Evolutionary conservation across 92 coral and sea anemone genomes (phyloP).

Genomic region (Bergia puertoricense): DNA sequence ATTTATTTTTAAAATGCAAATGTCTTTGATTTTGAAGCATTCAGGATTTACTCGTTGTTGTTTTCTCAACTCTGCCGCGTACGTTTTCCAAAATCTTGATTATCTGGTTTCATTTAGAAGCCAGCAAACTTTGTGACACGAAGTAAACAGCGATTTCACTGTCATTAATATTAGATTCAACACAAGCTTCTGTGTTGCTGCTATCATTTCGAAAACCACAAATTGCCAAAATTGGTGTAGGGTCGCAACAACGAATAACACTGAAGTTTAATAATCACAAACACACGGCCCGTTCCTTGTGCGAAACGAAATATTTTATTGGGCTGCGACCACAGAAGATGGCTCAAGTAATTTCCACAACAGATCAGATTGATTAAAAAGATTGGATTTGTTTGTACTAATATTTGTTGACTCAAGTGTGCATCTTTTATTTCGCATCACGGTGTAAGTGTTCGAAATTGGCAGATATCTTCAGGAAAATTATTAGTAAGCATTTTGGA

Average conservation of each 20-base stretch:
- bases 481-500: not conserved
- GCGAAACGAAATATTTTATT: not conserved
- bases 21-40: not conserved
- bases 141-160: not conserved
- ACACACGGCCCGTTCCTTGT: not conserved
- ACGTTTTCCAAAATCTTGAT: not conserved
- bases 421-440: not conserved
- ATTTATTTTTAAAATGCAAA: not conserved
- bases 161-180: conserved; percentile 25
- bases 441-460: not conserved
- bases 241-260: not conserved
- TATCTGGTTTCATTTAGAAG: not conserved
- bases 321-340: not conserved
- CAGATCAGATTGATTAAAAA: not conserved
- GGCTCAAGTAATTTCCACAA: not conserved
- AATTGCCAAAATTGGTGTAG: not conserved
- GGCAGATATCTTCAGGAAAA: not conserved
- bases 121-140: not conserved
- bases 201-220: conserved; percentile 11
- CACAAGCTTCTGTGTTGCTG: not conserved
- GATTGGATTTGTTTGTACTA: not conserved
- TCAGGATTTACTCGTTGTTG: not conserved
- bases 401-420: not conserved
- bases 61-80: not conserved
- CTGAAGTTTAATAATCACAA: conserved; percentile 4